Evolutionary conservation across 2,888 invertebrate species (phyloP).

Genomic region (Hirtodrosophila trivittata): DNA sequence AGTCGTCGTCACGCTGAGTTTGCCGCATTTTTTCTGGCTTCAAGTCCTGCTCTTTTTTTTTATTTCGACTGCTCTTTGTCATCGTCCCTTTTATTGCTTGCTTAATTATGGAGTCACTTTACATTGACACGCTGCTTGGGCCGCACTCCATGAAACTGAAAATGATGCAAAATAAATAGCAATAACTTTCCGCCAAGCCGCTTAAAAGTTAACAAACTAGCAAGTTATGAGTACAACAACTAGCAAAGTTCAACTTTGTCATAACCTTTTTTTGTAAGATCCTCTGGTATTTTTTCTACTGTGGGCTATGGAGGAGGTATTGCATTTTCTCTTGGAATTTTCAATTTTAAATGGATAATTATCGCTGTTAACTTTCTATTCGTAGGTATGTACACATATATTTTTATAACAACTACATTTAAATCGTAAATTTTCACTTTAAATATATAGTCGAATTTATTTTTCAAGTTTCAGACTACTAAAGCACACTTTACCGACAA

Average conservation of each 20-base stretch:
- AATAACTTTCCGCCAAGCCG: constrained; percentile 73
- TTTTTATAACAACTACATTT: too few relatives aligned
- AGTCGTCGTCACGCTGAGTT: background rate
- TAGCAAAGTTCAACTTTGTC: constrained; percentile 74
- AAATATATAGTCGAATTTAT: too few relatives aligned
- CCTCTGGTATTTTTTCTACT: constrained; percentile 33
- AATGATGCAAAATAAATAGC: constrained; percentile 76
- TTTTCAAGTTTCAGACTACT: too few relatives aligned
- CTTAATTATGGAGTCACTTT: constrained; percentile 77
- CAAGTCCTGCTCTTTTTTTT: background rate
- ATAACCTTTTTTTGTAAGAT: constrained; percentile 55
- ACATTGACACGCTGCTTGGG: constrained; percentile 64
- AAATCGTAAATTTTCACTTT: too few relatives aligned
- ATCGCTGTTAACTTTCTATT: constrained; percentile 43
- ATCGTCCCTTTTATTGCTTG: constrained; percentile 64
- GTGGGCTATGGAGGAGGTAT: constrained; percentile 2
- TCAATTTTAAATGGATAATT: constrained; percentile 61
- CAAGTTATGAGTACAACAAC: constrained; percentile 32
- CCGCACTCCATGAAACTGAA: constrained; percentile 55
- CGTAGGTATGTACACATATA: constrained; percentile 2
- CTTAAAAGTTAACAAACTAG: constrained; percentile 76
- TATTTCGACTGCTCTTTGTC: constrained; percentile 34
- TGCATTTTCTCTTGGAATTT: constrained; percentile 15
- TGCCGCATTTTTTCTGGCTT: constrained; percentile 12
- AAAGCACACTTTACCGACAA: too few relatives aligned